Evolutionary conservation across 1,140 invertebrate genomes (phyloP), one percentile per base, ranked within the genome.

Genomic region (Cherax quadricarinatus): DNA sequence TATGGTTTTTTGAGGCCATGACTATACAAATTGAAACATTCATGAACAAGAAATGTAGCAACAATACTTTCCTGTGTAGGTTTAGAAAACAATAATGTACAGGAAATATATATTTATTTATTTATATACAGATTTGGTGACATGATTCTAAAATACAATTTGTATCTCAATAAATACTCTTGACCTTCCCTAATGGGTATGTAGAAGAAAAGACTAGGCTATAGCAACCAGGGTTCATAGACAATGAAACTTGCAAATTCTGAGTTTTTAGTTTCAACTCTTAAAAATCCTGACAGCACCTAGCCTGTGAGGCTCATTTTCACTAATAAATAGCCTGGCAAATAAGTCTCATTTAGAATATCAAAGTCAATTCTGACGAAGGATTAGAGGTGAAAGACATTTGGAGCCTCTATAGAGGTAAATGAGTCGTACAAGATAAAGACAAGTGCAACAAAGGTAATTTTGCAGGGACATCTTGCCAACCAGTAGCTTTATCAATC

Each of bases 51-150:
- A 41, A 41, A 41, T 41, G 30, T 41, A 41, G 30, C 30, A 41
- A 0, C 30, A 41, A 41, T 41, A 41, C 30, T 41, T 41, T 41
- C n/a, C n/a, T n/a, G n/a, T 41, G 30, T 41, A 2, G 30, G 30
- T 41, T 41, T 48, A 57, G 53, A 16, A 87, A 87, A 57, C 24
- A 18, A 70, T 51, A 70, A 83, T 41, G 51, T 89, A 89, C 88
- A 89, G 79, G 88, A 89, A 89, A 89, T 89, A 89, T 89, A 89
- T 81, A 79, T 89, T 70, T 87, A 78, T 88, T 80, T 80, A 62
- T 81, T 81, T 82, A 66, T 82, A 89, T 89, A 82, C 66, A 89
- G 80, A 70, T 82, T 82, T 82, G 53, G 66, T 82, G 79, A 70
- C 78, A 89, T 62, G 51, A 79, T 89, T 70, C 88, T 89, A 89